phyloP scores from a whole-genome alignment of 2,797 vertebrate species.

The Heteromormyrus szaboi region DNA sequence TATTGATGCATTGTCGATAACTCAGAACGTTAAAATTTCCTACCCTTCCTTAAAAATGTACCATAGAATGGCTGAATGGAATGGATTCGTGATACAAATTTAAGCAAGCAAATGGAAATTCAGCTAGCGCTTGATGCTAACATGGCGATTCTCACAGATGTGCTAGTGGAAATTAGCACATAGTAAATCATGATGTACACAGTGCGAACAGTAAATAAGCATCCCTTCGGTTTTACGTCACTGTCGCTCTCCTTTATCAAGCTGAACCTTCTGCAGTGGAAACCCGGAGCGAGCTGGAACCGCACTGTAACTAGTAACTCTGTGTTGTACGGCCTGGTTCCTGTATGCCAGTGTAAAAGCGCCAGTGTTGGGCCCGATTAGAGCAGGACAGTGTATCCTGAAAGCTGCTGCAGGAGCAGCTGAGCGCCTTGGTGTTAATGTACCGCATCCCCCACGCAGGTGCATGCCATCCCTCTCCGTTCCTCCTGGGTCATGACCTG shows the following conservation, averaged over 20 bases:
- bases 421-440: not conserved
- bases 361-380: not conserved
- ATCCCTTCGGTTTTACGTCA: not conserved
- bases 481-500: constrained; percentile 99
- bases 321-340: not conserved
- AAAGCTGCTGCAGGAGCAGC: not conserved
- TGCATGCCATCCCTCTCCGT: constrained; percentile 96
- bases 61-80: not conserved
- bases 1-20: not conserved
- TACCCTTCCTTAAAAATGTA: not conserved
- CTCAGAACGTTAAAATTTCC: not conserved
- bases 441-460: constrained; percentile 52
- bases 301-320: not conserved
- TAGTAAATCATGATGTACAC: not conserved
- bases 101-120: not conserved
- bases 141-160: not conserved
- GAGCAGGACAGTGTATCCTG: not conserved
- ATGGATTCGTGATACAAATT: not conserved
- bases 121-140: not conserved
- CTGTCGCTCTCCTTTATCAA: not conserved
- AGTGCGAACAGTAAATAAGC: not conserved
- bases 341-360: not conserved
- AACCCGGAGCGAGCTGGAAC: not conserved
- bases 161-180: not conserved
- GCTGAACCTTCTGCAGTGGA: not conserved